Percentiles rank a stretch among this genome's conserved stretches.
phyloP scores from a whole-genome alignment of 2,797 vertebrate genomes.

The Gastrophryne carolinensis region DNA sequence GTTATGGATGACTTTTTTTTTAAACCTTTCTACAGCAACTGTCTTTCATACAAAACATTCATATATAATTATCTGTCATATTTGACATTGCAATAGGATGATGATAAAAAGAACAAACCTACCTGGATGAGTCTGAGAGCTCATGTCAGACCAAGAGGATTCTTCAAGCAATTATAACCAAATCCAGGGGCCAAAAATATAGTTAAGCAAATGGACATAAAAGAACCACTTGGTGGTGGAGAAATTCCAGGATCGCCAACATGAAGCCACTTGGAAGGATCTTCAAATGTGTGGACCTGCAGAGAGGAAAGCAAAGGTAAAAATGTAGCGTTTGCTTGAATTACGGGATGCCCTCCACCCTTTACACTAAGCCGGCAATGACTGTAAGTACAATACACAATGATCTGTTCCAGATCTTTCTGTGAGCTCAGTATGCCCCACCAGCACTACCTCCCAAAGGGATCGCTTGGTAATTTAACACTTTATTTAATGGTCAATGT shows the following conservation, averaged over 20 bases:
- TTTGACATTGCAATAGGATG: neutral
- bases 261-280: conserved; percentile 27
- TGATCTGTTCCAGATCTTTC: conserved; percentile 9
- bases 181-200: neutral
- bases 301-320: neutral
- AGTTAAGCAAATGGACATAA: conserved; percentile 12
- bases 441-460: neutral
- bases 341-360: neutral
- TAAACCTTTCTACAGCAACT: neutral
- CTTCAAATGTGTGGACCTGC: conserved; percentile 23
- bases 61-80: neutral
- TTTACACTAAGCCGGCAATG: neutral
- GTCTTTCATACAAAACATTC: neutral
- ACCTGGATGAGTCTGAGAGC: conserved; percentile 51
- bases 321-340: neutral
- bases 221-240: neutral
- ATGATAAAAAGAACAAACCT: neutral
- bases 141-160: conserved; percentile 42
- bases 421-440: neutral
- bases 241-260: conserved; percentile 22
- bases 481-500: neutral
- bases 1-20: neutral
- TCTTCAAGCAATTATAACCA: conserved; percentile 22
- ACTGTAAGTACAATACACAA: neutral
- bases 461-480: neutral